Evolutionary conservation across 2,888 invertebrate genomes (phyloP).

Genomic region (Monopis laevigella): DNA sequence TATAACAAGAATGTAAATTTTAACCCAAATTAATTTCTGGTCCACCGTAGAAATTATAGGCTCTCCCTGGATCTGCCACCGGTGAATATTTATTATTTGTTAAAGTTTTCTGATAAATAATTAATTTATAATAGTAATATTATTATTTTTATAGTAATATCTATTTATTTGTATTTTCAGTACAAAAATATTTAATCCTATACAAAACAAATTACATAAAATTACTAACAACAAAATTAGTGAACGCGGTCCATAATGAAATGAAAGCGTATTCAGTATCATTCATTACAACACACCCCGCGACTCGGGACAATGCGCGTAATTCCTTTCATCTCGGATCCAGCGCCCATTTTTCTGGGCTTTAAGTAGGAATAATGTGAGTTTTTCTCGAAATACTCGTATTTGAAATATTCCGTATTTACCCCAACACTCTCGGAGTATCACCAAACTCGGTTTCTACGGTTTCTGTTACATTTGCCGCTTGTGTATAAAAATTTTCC

Average conservation of each 20-base stretch:
- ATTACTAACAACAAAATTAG: neutral
- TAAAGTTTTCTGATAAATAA: no score
- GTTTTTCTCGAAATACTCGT: constrained; percentile 6
- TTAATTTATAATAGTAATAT: no score
- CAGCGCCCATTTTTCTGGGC: constrained; percentile 10
- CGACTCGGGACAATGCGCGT: constrained; percentile 9
- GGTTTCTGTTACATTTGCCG: no score
- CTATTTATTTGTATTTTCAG: no score
- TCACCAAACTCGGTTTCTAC: neutral
- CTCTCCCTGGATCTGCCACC: no score
- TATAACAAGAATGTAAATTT: no score
- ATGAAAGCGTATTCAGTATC: constrained; percentile 7
- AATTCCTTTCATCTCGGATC: constrained; percentile 10
- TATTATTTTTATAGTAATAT: no score
- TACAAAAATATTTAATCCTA: no score
- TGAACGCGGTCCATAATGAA: constrained; percentile 9
- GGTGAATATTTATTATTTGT: no score
- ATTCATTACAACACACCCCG: constrained; percentile 11
- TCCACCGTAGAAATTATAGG: no score
- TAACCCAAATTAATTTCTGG: no score
- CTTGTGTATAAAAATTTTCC: no score
- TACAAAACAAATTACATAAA: neutral
- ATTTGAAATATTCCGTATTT: constrained; percentile 10
- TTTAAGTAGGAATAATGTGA: constrained; percentile 11
- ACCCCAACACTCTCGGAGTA: neutral